A percentile compares a stretch with the other conserved stretches of the same genome.
phyloP scores from a whole-genome alignment of 1,140 invertebrate species.

The Solenopsis invicta region DNA sequence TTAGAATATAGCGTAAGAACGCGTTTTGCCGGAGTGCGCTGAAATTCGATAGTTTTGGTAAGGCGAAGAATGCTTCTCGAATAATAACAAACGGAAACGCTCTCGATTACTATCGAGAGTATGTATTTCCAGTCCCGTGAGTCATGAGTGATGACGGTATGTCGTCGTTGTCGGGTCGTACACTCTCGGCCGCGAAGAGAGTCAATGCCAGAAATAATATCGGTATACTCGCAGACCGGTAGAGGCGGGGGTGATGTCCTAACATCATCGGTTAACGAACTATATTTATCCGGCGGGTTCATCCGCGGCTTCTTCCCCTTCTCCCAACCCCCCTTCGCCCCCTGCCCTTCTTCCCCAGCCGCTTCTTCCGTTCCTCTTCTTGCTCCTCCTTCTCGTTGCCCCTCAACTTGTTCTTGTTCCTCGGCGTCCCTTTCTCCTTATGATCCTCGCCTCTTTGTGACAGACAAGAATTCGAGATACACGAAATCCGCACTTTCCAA shows the following conservation, averaged over 20 bases:
- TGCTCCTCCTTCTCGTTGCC: constrained; percentile 33
- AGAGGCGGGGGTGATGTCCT: constrained; percentile 75
- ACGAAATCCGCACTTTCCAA: constrained; percentile 64
- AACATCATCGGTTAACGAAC: constrained; percentile 82
- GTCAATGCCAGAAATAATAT: constrained; percentile 86
- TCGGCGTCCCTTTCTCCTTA: constrained; percentile 38
- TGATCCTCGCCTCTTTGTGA: constrained; percentile 50
- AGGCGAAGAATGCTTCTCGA: neutral
- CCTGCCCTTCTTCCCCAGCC: neutral
- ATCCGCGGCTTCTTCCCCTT: constrained; percentile 66
- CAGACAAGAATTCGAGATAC: constrained; percentile 64
- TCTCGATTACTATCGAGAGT: constrained; percentile 70
- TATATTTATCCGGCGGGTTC: constrained; percentile 82
- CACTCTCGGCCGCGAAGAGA: constrained; percentile 72
- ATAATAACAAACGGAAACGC: constrained; percentile 64
- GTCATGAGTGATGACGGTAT: constrained; percentile 81
- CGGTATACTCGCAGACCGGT: constrained; percentile 66
- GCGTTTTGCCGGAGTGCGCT: neutral
- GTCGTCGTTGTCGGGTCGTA: constrained; percentile 72
- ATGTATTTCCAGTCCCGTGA: constrained; percentile 81
- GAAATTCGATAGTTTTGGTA: constrained; percentile 9
- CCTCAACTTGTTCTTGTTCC: constrained; percentile 68
- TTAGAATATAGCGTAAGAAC: neutral
- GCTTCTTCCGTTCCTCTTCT: constrained; percentile 55
- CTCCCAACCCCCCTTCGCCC: neutral